Base-by-base conservation (phyloP, 2,888 invertebrate genomes). In the Maniola hyperantus region DNA sequence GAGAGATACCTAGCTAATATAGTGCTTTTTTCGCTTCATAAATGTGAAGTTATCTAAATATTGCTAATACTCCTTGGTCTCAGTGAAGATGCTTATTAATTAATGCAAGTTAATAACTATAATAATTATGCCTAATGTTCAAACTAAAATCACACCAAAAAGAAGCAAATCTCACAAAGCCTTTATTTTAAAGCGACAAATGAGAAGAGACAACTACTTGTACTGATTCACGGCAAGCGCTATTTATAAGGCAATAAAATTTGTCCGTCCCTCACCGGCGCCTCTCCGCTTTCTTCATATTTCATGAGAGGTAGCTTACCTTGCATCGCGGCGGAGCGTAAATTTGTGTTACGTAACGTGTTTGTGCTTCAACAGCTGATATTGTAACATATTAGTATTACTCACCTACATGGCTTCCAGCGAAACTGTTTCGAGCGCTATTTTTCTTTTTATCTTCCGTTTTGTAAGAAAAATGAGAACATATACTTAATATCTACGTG, bases 201-300 rank as follows among this genome's bases (percentile, higher is more conserved):
- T 63, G 48, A 54, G 67, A 18, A 64, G 59, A 60, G 64, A 60
- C 60, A 65, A 66, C 58, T 64, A 48, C 63, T 66, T 68, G 68
- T 60, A 61, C 68, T 66, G 70, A 70, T 70, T 68, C 68, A 68
- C 57, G 68, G 15, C 64, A 46, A 66, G 65, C 57, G 58, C 68
- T 68, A 70, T 68, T 70, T 70, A 68, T 70, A 68, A 53, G 66
- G 70, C 68, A 68, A 70, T 70, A 70, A 70, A 68, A 68, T 68
- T 66, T 70, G 68, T 64, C 66, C 68, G 68, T 68, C 68, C 66
- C 62, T 66, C 66, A 68, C 42, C 42, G 68, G 64, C 54, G 64
- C 42, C 57, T 66, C 46, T 59, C 68, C 66, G 64, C 57, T 68
- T 70, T 68, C 68, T 70, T 70, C 70, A 70, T 70, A 68, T 70